Percentiles rank a stretch among this genome's conserved stretches.
These are phyloP conservation scores for Salvelinus alpinus DNA, from an alignment of 2,113 vertebrate species.

Conservation along the genomic window DNA sequence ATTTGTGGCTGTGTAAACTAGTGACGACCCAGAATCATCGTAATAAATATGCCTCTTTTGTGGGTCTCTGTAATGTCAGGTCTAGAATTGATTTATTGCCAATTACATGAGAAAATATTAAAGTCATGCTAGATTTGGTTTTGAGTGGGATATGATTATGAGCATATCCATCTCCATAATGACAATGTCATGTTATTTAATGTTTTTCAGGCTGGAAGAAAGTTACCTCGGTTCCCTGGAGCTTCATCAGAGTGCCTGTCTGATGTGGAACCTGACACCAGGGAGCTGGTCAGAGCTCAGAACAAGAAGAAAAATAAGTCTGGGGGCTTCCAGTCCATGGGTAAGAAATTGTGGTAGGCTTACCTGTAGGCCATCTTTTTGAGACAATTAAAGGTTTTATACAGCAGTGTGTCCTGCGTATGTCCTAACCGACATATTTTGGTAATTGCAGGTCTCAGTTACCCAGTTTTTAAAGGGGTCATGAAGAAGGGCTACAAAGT, in stretches of 20 bases:
- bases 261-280: conserved; percentile 85
- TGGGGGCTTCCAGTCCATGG: conserved; percentile 99
- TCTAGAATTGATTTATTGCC: no score
- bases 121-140: no score
- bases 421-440: neutral
- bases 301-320: conserved; percentile 99
- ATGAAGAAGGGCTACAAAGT: conserved; percentile 99
- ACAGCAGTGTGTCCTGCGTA: neutral
- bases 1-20: no score
- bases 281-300: conserved; percentile 87
- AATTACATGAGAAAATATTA: no score
- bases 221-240: conserved; percentile 75
- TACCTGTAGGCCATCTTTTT: no score
- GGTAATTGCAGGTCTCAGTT: conserved; percentile 83
- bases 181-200: no score
- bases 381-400: neutral
- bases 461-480: conserved; percentile 89
- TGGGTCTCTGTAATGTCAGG: no score
- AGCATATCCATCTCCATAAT: no score
- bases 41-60: no score
- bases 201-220: conserved; percentile 52
- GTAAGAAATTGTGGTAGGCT: conserved; percentile 57
- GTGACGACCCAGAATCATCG: no score
- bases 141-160: no score
- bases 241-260: conserved; percentile 70